Base-by-base conservation (phyloP, 2,888 invertebrate species). In the Glyphotaelius pellucidus region DNA sequence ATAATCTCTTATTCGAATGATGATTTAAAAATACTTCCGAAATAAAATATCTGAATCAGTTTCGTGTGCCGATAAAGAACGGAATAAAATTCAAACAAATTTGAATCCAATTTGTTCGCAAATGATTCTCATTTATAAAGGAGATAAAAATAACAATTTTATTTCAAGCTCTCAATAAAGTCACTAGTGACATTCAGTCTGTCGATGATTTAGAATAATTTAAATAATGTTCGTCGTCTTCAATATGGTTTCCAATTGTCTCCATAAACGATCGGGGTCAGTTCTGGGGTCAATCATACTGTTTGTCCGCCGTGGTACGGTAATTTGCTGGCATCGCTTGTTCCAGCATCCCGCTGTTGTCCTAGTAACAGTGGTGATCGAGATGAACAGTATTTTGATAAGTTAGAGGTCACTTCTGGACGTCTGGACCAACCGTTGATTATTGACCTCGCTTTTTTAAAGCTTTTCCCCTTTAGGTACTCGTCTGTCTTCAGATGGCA, bases 211-310 rank as follows among this genome's bases (percentile, higher is more conserved):
- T 89, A 80, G 47, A 67, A 67, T 67, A n/a, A 67, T 67, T 67
- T 67, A 25, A 67, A 67, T 25, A 67, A 67, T n/a, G 80, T 91
- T 80, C 79, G 87, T 92, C 30, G 47, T 30, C 42, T 85, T 79
- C 47, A 89, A 90, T 42, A 79, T 35, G 85, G 89, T 89, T 89
- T 90, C 89, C 91, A 91, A 90, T 90, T 88, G 91, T 31, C 89
- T 80, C 81, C 89, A 32, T 79, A 86, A 90, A 92, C 84, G 90
- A 88, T 81, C 86, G 81, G 85, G 89, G 89, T 90, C 90, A 80
- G 47, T 80, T 81, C 19, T 52, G 85, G 90, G 92, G 92, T 92
- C 92, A 92, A 92, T 90, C 90, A 91, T 91, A 91, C 90, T 92
- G 91, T 92, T 92, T 92, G 90, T 92, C 52, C 90, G 80, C 35